These are phyloP conservation scores for Salvelinus sp. DNA, from an alignment of 2,113 vertebrate species.

Conservation along the genomic window DNA sequence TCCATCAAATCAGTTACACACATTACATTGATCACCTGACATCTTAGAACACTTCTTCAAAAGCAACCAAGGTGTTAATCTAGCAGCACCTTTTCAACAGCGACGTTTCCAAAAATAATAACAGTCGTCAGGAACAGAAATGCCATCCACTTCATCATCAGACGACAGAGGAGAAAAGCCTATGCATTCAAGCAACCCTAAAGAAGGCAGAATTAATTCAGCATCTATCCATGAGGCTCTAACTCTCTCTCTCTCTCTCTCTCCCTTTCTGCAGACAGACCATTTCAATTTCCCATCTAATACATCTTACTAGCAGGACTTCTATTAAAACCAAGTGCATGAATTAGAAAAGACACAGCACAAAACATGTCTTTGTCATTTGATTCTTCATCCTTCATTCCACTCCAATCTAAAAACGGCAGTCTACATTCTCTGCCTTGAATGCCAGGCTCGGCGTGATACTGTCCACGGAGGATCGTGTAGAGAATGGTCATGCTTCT, in stretches of 20 bases:
- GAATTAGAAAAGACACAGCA: slow-evolving; percentile 39
- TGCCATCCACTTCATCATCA: not conserved
- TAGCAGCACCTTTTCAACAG: not conserved
- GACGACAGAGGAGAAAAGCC: not conserved
- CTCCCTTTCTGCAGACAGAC: slow-evolving; percentile 29
- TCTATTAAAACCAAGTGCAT: slow-evolving; percentile 39
- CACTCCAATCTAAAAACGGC: not conserved
- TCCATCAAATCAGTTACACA: too few species aligned
- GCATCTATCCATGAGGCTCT: slow-evolving; percentile 14
- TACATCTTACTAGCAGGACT: slow-evolving; percentile 36
- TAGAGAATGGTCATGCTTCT: slow-evolving; percentile 24
- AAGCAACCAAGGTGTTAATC: not conserved
- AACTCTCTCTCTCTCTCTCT: slow-evolving; percentile 1
- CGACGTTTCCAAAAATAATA: too few species aligned
- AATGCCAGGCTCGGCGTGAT: too few species aligned
- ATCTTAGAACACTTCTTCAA: not conserved
- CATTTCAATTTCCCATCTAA: slow-evolving; percentile 43
- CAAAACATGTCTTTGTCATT: slow-evolving; percentile 14
- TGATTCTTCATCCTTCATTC: slow-evolving; percentile 36
- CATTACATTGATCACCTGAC: not conserved
- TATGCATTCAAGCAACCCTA: not conserved
- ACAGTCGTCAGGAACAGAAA: not conserved
- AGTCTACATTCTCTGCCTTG: too few species aligned
- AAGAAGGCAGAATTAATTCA: too few species aligned
- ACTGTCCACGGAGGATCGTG: slow-evolving; percentile 11